Evolutionary conservation across 35 echinoderm and acorn worm species (phyloP), one percentile per base, ranked within the genome.

Genomic region (Strongylocentrotus purpuratus): DNA sequence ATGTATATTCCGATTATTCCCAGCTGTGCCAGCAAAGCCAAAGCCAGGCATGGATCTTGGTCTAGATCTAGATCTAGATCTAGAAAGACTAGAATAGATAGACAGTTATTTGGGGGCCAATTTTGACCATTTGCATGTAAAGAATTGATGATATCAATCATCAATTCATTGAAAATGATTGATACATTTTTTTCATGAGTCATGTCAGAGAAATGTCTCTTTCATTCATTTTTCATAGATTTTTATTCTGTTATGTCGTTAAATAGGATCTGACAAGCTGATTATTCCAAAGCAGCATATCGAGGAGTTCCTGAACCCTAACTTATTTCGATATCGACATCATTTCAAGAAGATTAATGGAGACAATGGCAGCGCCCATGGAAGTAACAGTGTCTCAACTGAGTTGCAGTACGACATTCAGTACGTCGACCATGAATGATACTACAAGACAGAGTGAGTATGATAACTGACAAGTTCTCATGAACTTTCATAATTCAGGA

Each of bases 351-450:
- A 78, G 22, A 78, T 7, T 78, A 22, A 78, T 0, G 7, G 0
- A n/a, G 65, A 93, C 91, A 47, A 93, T 93, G 91, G 91, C 91
- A 13, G 91, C 46, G 20, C 32, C 48, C 4, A 47, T 32, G 31
- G 91, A 93, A 32, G 31, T 58, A 8, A 93, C 48, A 11, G 45
- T 2, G 4, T 46, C 32, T 28, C 91, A 92, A 46, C 91, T 92
- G 47, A 92, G 87, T 46, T 88, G 91, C 91, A 92, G 91, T 92
- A 55, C 45, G n/a, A 92, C 61, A 18, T 70, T 92, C 45, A 92
- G 91, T 55, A 92, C 91, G 10, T 48, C 45, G 14, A 55, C 47
- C n/a, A 92, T 92, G n/a, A 92, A 92, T 92, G 91, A 92, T 92
- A 92, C 91, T 4, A 92, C 91, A 92, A 46, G 91, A 55, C 28